These are phyloP conservation scores for Cyprinus carpio DNA, from an alignment of 2,113 vertebrate genomes.

Conservation along the genomic window DNA sequence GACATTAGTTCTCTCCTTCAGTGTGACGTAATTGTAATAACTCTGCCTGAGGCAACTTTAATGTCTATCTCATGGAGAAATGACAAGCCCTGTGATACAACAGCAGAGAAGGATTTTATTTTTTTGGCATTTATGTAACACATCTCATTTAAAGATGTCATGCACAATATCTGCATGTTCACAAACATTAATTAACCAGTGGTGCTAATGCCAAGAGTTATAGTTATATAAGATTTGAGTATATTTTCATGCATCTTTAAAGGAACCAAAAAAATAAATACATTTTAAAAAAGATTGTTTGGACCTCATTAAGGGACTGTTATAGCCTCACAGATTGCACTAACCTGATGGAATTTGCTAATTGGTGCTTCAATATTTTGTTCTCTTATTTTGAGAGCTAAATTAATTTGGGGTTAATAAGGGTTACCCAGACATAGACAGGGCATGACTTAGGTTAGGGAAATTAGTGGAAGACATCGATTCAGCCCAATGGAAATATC, in stretches of 20 bases:
- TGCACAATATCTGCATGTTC: neutral
- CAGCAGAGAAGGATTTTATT: slow-evolving; percentile 1
- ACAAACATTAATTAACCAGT: neutral
- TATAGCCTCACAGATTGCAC: neutral
- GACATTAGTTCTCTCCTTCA: slow-evolving; percentile 11
- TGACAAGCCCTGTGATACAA: slow-evolving; percentile 38
- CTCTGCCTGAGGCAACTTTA: slow-evolving; percentile 13
- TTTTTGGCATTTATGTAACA: slow-evolving; percentile 19
- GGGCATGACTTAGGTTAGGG: slow-evolving; percentile 32
- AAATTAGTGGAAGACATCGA: slow-evolving; percentile 46
- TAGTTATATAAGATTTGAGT: neutral
- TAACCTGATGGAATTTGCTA: slow-evolving; percentile 34
- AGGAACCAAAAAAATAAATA: neutral
- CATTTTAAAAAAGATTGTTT: neutral
- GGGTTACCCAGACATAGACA: slow-evolving; percentile 7
- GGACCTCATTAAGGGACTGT: neutral
- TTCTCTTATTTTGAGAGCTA: slow-evolving; percentile 6
- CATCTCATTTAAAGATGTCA: slow-evolving; percentile 6
- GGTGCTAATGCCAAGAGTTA: neutral
- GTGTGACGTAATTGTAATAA: slow-evolving; percentile 30
- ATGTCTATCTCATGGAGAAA: slow-evolving; percentile 2
- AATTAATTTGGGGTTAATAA: slow-evolving; percentile 27
- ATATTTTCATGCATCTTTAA: neutral
- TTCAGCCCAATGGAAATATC: slow-evolving; percentile 39
- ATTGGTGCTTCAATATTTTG: slow-evolving; percentile 7